phyloP scores from a whole-genome alignment of 35 echinoderm and acorn worm genomes.

The Apostichopus parvimensis region DNA sequence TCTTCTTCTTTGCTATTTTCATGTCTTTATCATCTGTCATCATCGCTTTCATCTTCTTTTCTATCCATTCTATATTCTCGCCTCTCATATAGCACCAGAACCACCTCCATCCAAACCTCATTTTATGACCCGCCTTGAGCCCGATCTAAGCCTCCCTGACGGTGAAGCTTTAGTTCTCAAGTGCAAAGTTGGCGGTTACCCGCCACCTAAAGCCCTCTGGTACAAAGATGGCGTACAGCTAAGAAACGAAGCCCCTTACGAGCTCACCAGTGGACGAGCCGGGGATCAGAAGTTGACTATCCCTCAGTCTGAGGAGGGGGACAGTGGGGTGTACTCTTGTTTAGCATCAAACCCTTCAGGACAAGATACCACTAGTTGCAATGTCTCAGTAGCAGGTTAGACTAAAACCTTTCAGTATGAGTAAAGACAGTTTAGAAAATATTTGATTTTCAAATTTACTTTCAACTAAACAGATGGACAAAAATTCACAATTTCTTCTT shows the following conservation, averaged over 20 bases:
- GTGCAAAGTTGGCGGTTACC: slow-evolving; percentile 32
- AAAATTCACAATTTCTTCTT: too few relatives aligned
- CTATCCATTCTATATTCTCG: background rate
- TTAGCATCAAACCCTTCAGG: slow-evolving; percentile 61
- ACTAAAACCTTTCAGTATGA: background rate
- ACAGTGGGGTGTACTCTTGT: slow-evolving; percentile 69
- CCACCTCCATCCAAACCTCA: slow-evolving; percentile 39
- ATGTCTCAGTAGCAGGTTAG: slow-evolving; percentile 62
- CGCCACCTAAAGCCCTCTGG: slow-evolving; percentile 14
- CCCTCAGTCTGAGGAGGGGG: slow-evolving; percentile 52
- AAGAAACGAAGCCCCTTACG: slow-evolving; percentile 45
- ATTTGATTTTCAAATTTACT: too few relatives aligned
- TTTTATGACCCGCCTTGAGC: slow-evolving; percentile 18
- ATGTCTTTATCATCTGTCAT: background rate
- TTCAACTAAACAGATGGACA: too few relatives aligned
- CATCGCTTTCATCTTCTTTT: background rate
- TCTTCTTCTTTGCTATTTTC: background rate
- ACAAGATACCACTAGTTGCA: slow-evolving; percentile 60
- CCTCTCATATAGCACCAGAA: slow-evolving; percentile 10
- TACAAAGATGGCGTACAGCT: slow-evolving; percentile 21
- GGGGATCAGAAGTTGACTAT: slow-evolving; percentile 54
- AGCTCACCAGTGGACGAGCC: slow-evolving; percentile 44
- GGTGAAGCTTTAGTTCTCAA: slow-evolving; percentile 27
- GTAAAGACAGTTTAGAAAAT: too few relatives aligned
- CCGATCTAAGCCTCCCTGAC: slow-evolving; percentile 16